Conservation (phyloP, 2,113 vertebrate species). For the Nerophis ophidion region DNA sequence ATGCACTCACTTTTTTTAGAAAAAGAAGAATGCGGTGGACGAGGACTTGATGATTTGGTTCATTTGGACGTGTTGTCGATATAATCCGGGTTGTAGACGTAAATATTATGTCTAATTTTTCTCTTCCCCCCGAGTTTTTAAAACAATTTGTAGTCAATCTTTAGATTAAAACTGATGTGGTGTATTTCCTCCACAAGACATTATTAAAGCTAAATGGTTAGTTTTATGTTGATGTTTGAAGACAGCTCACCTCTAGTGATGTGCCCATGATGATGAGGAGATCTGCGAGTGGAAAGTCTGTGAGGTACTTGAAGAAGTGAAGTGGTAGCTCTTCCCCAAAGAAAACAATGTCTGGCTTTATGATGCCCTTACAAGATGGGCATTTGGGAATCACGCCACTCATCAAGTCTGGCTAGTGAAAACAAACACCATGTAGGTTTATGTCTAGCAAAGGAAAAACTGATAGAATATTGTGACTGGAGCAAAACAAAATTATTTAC, state of each 20-base stretch:
- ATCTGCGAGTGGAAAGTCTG: slow-evolving; percentile 86
- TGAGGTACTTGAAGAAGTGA: slow-evolving; percentile 80
- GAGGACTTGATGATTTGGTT: too few relatives aligned
- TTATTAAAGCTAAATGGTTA: background rate
- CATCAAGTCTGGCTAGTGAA: slow-evolving; percentile 75
- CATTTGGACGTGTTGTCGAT: too few relatives aligned
- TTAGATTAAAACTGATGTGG: too few relatives aligned
- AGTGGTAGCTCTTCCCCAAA: slow-evolving; percentile 87
- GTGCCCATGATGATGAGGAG: slow-evolving; percentile 90
- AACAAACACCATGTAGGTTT: background rate
- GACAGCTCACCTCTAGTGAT: slow-evolving; percentile 81
- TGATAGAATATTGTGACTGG: background rate
- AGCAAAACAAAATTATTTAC: background rate
- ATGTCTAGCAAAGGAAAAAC: background rate
- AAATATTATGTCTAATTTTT: too few relatives aligned
- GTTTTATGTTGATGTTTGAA: background rate
- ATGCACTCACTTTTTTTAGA: too few relatives aligned
- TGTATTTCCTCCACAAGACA: background rate
- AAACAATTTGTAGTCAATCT: too few relatives aligned
- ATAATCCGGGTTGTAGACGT: too few relatives aligned
- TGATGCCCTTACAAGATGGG: slow-evolving; percentile 74
- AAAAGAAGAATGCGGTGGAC: too few relatives aligned
- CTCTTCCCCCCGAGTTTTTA: too few relatives aligned
- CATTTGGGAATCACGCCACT: slow-evolving; percentile 78
- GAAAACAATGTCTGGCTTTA: slow-evolving; percentile 92